phyloP scores from a whole-genome alignment of 2,888 invertebrate species.

The Dryobota labecula region DNA sequence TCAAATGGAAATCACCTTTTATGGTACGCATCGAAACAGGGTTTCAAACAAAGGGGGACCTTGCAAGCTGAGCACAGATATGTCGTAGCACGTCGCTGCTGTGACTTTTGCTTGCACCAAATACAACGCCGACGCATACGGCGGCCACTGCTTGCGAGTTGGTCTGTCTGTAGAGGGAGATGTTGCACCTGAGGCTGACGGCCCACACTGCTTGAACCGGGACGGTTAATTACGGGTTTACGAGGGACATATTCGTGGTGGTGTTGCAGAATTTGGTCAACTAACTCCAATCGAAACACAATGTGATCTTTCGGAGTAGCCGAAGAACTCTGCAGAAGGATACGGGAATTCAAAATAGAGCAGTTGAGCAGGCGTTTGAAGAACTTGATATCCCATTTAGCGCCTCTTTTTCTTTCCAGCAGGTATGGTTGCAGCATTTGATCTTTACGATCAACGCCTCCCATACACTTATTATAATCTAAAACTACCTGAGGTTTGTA shows the following conservation, averaged over 20 bases:
- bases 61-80: not conserved
- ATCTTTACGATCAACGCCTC: not conserved
- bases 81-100: not conserved
- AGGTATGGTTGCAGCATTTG: not conserved
- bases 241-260: not conserved
- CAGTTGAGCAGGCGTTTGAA: not conserved
- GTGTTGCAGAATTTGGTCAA: not conserved
- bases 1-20: not conserved
- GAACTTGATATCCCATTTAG: not conserved
- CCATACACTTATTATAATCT: not conserved
- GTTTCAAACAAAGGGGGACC: not conserved
- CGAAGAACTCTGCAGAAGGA: not conserved
- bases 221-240: not conserved
- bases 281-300: not conserved
- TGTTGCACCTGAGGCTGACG: not conserved
- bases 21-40: not conserved
- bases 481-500: constrained; percentile 4
- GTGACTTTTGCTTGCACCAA: not conserved
- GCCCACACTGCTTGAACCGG: not conserved
- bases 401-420: not conserved
- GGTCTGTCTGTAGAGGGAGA: not conserved
- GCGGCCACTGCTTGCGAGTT: not conserved
- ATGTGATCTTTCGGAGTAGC: not conserved
- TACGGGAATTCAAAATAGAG: not conserved
- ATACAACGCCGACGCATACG: not conserved